Evolutionary conservation across 2,113 vertebrate species (phyloP).

Genomic region (Mormyrus iriodes): DNA sequence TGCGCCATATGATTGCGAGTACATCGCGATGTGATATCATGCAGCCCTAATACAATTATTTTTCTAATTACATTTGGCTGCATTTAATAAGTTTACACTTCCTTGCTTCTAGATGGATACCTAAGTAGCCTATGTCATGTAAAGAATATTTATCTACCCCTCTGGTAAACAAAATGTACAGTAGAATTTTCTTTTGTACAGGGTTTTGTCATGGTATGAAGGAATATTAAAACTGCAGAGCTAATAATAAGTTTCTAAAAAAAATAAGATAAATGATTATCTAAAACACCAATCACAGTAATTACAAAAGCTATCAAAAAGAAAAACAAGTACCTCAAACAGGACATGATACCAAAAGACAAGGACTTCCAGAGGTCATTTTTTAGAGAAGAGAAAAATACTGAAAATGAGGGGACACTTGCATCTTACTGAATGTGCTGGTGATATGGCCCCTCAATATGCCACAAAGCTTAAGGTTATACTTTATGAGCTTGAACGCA

Average conservation of each 20-base stretch:
- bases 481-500: not conserved
- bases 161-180: not conserved
- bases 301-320: not conserved
- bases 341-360: not conserved
- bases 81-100: not conserved
- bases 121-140: not conserved
- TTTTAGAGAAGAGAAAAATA: constrained; percentile 3
- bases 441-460: not conserved
- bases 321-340: not conserved
- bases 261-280: not conserved
- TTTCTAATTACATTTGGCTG: not conserved
- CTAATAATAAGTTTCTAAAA: not conserved
- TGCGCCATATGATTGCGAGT: no score
- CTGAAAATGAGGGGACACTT: not conserved
- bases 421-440: not conserved
- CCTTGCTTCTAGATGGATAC: not conserved
- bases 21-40: no score
- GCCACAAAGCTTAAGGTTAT: not conserved
- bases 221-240: not conserved
- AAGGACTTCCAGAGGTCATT: not conserved
- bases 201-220: not conserved
- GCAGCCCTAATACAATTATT: no score
- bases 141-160: not conserved
- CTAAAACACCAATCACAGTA: not conserved
- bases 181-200: not conserved